Conservation (phyloP, 2,797 vertebrate species). For the Gambusia yucatana region DNA sequence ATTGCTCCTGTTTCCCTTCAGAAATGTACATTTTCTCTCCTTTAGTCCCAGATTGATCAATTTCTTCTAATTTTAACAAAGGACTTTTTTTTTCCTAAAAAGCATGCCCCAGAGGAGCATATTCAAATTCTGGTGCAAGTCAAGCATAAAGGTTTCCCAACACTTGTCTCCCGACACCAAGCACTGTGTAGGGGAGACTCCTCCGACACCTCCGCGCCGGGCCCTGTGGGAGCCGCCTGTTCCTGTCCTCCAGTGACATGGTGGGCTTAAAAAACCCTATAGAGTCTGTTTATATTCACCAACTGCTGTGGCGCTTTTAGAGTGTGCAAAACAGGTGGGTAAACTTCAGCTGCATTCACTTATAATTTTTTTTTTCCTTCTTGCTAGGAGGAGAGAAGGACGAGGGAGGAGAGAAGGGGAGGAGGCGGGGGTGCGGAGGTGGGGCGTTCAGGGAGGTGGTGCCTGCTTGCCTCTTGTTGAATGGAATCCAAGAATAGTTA, state of each 20-base stretch:
- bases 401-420: constrained; percentile 62
- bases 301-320: constrained; percentile 79
- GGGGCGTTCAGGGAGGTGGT: constrained; percentile 78
- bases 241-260: constrained; percentile 63
- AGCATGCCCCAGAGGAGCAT: constrained; percentile 19
- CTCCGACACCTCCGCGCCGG: constrained; percentile 50
- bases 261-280: constrained; percentile 75
- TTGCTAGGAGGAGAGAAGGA: constrained; percentile 66
- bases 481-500: constrained; percentile 96
- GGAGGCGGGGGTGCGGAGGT: constrained; percentile 4
- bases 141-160: constrained; percentile 30
- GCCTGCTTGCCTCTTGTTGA: constrained; percentile 90
- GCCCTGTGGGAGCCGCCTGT: constrained; percentile 60
- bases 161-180: constrained; percentile 32
- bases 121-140: constrained; percentile 34
- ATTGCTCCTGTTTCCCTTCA: constrained; percentile 35
- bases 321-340: constrained; percentile 89
- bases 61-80: constrained; percentile 14
- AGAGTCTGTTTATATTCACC: constrained; percentile 80
- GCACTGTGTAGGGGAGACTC: constrained; percentile 41
- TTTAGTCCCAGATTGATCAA: constrained; percentile 2
- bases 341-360: constrained; percentile 88
- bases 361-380: constrained; percentile 73
- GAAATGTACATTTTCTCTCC: constrained; percentile 15
- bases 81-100: not conserved